Evolutionary conservation across 1,140 invertebrate species (phyloP).

Genomic region (Augochlora pura): DNA sequence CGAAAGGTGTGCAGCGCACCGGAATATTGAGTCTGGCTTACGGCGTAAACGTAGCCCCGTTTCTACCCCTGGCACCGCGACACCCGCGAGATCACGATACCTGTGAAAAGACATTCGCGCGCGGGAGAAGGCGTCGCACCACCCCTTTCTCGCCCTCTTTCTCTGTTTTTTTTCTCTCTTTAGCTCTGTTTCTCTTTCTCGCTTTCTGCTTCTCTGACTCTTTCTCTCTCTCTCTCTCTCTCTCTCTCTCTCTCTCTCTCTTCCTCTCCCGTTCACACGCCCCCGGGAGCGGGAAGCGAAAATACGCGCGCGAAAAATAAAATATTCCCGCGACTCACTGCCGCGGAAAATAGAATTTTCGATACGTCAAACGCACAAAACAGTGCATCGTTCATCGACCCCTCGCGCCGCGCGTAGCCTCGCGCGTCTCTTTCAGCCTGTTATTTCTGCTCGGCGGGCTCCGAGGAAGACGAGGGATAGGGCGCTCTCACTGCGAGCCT

Average conservation of each 20-base stretch:
- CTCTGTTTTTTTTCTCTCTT: too few species aligned
- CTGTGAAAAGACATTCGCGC: slow-evolving; percentile 26
- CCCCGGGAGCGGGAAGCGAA: slow-evolving; percentile 16
- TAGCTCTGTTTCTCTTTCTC: too few species aligned
- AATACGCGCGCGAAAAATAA: slow-evolving; percentile 45
- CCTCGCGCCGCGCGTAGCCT: too few species aligned
- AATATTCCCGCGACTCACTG: slow-evolving; percentile 47
- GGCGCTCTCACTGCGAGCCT: not conserved
- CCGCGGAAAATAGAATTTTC: slow-evolving; percentile 64
- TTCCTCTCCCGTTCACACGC: too few species aligned
- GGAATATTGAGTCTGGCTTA: slow-evolving; percentile 47
- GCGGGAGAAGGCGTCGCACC: not conserved
- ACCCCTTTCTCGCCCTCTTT: too few species aligned
- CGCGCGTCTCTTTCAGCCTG: not conserved
- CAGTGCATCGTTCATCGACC: slow-evolving; percentile 17
- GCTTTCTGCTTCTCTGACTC: too few species aligned
- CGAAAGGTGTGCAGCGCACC: slow-evolving; percentile 32
- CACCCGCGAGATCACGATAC: slow-evolving; percentile 29
- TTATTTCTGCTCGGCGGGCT: not conserved
- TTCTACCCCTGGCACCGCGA: slow-evolving; percentile 26
- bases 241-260: too few species aligned
- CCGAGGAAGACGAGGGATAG: not conserved
- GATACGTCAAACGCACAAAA: slow-evolving; percentile 51
- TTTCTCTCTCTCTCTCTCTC: too few species aligned
- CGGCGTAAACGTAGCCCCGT: slow-evolving; percentile 44